Base-by-base conservation (phyloP, 2,888 invertebrate genomes). In the Meliscaeva auricollis region DNA sequence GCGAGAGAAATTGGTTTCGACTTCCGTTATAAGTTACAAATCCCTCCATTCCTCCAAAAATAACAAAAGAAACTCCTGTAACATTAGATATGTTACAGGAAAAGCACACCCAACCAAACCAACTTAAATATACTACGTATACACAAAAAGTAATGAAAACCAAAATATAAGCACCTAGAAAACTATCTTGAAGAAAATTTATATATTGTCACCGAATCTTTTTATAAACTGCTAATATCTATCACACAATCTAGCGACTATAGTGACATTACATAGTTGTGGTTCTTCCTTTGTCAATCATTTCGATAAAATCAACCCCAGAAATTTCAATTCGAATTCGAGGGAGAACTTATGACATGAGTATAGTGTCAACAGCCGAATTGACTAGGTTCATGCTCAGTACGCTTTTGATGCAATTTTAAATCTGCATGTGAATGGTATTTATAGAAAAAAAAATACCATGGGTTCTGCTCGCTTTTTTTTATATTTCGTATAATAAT, bases 361-460 rank as follows among this genome's bases (percentile, higher is more conserved):
- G 22, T 30, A 8, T 0, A 50, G 15, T 50, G 60, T 48, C 60
- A 41, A 35, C 50, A 73, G n/a, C 50, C 50, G 60, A 62, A 41
- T 38, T 50, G 48, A 60, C 46, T 69, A 35, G 32, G 32, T 41
- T 73, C 30, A 26, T 48, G 50, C 72, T 60, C 60, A 30, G 26
- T 50, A 60, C 72, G 38, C 60, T 73, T 66, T 66, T 62, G 50
- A 38, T 60, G 50, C 22, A 35, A 38, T 30, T 60, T 48, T 17
- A 72, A 73, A 73, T 60, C 72, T 73, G 72, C 72, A 73, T 73
- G 38, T 60, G 72, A 73, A 60, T 50, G 60, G 13, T 73, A 73
- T 73, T 73, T 62, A 50, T 73, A 50, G 58, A 50, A 48, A 30
- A 64, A 46, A 72, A 35, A 46, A 20, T 17, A 20, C 32, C 54